Conservation (phyloP, 2,797 vertebrate species). For the Lagorchestes hirsutus region DNA sequence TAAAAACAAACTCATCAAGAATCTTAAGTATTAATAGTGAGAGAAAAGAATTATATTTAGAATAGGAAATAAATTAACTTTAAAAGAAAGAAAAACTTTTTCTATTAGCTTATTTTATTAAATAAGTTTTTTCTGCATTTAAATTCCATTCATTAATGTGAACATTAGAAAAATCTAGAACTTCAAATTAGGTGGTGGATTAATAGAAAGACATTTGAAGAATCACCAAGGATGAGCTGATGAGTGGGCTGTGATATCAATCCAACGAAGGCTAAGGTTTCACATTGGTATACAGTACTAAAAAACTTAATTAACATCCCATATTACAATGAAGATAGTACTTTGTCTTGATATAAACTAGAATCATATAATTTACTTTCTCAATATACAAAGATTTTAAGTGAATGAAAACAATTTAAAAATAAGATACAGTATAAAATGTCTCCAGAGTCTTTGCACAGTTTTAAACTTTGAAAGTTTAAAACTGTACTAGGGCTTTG, state of each 20-base stretch:
- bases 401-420: slow-evolving; percentile 42
- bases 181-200: background rate
- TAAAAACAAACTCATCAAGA: background rate
- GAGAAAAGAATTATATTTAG: background rate
- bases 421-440: slow-evolving; percentile 8
- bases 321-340: background rate
- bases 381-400: background rate
- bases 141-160: background rate
- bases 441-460: background rate
- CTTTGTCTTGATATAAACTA: background rate
- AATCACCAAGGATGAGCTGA: background rate
- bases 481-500: background rate
- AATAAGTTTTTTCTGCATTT: background rate
- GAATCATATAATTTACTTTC: background rate
- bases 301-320: background rate
- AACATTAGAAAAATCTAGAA: background rate
- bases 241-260: background rate
- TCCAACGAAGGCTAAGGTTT: background rate
- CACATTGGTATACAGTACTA: background rate
- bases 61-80: background rate
- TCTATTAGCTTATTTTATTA: background rate
- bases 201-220: background rate
- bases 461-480: slow-evolving; percentile 53
- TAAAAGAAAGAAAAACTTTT: background rate
- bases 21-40: background rate